phyloP scores from a whole-genome alignment of 2,888 invertebrate species.

The Dicycla oo region DNA sequence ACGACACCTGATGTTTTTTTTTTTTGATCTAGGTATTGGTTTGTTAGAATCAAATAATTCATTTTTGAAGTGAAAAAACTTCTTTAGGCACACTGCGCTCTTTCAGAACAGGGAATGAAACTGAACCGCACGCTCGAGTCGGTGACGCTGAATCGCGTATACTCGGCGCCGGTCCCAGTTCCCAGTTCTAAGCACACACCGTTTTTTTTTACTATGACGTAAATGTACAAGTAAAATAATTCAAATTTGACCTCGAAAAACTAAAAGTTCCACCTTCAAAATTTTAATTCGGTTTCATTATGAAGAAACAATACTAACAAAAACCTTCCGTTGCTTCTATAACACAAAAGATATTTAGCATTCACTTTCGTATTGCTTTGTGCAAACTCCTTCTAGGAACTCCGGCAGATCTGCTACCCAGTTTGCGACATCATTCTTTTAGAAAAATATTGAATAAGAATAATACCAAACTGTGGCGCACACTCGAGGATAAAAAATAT shows the following conservation, averaged over 20 bases:
- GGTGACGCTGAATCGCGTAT: background rate
- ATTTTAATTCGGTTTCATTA: slow-evolving; percentile 12
- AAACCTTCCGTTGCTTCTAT: slow-evolving; percentile 67
- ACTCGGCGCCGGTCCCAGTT: background rate
- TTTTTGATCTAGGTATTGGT: too few relatives aligned
- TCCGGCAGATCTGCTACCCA: slow-evolving; percentile 75
- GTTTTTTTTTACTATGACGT: background rate
- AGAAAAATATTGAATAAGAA: slow-evolving; percentile 51
- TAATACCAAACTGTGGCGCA: slow-evolving; percentile 33
- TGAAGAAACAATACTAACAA: slow-evolving; percentile 46
- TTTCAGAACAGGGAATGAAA: background rate
- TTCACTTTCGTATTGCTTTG: slow-evolving; percentile 73
- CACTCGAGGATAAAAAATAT: slow-evolving; percentile 57
- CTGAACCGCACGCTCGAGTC: background rate
- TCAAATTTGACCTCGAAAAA: background rate
- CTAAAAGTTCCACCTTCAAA: slow-evolving; percentile 5
- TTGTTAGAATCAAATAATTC: background rate
- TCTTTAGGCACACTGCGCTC: background rate
- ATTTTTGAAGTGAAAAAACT: background rate
- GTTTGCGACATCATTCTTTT: slow-evolving; percentile 53
- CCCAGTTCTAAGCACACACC: background rate
- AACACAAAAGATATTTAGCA: slow-evolving; percentile 66
- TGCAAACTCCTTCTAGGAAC: slow-evolving; percentile 84
- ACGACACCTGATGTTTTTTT: background rate
- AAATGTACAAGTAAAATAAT: background rate